These are phyloP conservation scores for Catamblyrhynchus diadema DNA, from an alignment of 2,797 vertebrate genomes.

Conservation along the genomic window DNA sequence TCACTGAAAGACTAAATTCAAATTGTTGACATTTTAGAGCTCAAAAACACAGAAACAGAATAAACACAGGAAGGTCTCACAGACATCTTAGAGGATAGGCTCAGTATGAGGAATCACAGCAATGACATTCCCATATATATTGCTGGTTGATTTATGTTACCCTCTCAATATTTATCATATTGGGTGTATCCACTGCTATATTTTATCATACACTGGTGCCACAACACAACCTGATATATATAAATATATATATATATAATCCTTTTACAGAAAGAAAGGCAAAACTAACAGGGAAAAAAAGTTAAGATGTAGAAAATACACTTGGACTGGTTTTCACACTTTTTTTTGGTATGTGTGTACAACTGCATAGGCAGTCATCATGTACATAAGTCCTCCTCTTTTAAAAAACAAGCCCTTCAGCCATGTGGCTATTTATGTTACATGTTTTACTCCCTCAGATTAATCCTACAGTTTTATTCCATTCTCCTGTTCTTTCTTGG, in stretches of 20 bases:
- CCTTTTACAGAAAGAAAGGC: background rate
- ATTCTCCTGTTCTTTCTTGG: background rate
- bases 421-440: background rate
- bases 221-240: background rate
- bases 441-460: background rate
- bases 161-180: background rate
- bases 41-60: background rate
- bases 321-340: background rate
- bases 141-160: background rate
- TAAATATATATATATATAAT: background rate
- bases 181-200: background rate
- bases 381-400: fast-evolving
- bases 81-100: background rate
- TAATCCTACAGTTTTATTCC: background rate
- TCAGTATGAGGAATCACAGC: background rate
- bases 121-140: background rate
- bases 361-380: background rate
- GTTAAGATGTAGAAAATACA: background rate
- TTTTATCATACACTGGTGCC: background rate
- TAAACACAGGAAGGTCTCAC: background rate
- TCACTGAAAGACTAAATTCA: background rate
- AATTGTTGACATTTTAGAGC: background rate
- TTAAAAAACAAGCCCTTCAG: background rate
- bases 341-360: background rate
- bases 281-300: background rate